Conservation (phyloP, 2,888 invertebrate species). For the Eudemis profundana region DNA sequence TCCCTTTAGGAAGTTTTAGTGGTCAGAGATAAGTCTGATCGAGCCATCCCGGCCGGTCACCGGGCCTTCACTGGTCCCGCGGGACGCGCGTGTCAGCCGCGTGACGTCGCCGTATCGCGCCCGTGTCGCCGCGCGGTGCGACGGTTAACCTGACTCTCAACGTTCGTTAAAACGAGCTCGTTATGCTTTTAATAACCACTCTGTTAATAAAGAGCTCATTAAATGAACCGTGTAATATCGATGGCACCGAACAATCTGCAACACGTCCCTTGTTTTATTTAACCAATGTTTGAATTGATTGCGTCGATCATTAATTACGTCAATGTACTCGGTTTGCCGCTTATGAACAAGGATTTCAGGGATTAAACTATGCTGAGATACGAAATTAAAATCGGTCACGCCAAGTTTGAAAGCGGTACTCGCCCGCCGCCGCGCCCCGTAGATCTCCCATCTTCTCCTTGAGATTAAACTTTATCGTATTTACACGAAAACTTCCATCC, state of each 20-base stretch:
- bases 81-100: slow-evolving; percentile 1
- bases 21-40: slow-evolving; percentile 24
- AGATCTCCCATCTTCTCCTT: slow-evolving; percentile 40
- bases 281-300: background rate
- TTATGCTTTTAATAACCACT: slow-evolving; percentile 20
- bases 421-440: slow-evolving; percentile 10
- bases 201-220: slow-evolving; percentile 17
- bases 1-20: slow-evolving; percentile 30
- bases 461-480: slow-evolving; percentile 64
- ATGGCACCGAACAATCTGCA: background rate
- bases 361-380: background rate
- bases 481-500: slow-evolving; percentile 61
- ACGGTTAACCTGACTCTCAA: background rate
- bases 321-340: background rate
- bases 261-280: background rate
- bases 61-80: slow-evolving; percentile 22
- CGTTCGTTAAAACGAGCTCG: slow-evolving; percentile 21
- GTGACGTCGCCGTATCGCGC: background rate
- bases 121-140: background rate
- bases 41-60: slow-evolving; percentile 1
- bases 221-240: background rate
- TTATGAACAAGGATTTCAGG: background rate
- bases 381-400: slow-evolving; percentile 27
- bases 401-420: slow-evolving; percentile 1
- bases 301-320: background rate